Percentiles rank a stretch among this genome's conserved stretches.
Conservation (phyloP, 2,113 vertebrate species). For the Jacana jacana region DNA sequence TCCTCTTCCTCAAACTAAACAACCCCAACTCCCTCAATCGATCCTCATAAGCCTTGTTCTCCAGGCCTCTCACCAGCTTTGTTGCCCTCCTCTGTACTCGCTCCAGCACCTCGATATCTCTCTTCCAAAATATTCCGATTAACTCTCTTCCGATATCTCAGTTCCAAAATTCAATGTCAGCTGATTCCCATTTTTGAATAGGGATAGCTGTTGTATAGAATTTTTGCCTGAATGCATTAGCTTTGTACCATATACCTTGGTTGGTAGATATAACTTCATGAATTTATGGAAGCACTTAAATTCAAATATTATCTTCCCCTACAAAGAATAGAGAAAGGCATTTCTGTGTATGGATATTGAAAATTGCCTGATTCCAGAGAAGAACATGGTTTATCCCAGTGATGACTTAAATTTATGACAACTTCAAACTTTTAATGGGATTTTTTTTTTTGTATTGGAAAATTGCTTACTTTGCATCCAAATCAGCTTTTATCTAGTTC, state of each 20-base stretch:
- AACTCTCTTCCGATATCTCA: too few species aligned
- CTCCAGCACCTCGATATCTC: too few species aligned
- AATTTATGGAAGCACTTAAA: neutral
- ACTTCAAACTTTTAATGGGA: neutral
- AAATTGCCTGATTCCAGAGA: neutral
- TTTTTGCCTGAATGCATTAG: neutral
- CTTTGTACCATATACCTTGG: too few species aligned
- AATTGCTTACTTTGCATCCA: neutral
- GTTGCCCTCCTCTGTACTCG: too few species aligned
- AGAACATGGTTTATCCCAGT: neutral
- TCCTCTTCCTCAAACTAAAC: too few species aligned
- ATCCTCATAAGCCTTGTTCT: too few species aligned
- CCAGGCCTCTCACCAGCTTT: too few species aligned
- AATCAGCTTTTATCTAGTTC: neutral
- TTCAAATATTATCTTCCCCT: neutral
- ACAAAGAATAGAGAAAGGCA: neutral
- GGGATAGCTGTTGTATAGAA: neutral
- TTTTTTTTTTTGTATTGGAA: neutral
- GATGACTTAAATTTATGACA: neutral
- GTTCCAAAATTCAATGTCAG: neutral
- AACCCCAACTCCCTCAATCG: too few species aligned
- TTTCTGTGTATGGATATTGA: neutral
- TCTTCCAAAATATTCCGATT: too few species aligned
- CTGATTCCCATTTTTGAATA: neutral
- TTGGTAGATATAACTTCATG: neutral